Percentiles rank a stretch among this genome's conserved stretches.
Evolutionary conservation across 1,140 invertebrate genomes (phyloP).

Genomic region (Portunus trituberculatus): DNA sequence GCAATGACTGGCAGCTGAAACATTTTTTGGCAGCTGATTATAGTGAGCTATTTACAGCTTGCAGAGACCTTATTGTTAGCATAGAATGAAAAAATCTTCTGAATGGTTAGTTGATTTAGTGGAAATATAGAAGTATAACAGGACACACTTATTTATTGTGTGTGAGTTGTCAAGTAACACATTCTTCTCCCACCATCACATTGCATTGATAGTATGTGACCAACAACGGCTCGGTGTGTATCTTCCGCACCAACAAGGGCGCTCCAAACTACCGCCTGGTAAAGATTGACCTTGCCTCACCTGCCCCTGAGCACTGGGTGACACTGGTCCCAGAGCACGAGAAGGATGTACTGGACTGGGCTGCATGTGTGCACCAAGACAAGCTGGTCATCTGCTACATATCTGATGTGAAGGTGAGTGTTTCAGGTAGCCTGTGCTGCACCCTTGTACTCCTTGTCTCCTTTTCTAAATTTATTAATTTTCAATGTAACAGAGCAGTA

Average conservation of each 20-base stretch:
- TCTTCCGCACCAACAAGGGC: constrained; percentile 96
- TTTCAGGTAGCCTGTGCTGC: no score
- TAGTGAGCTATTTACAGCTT: no score
- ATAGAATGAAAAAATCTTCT: no score
- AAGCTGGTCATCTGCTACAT: constrained; percentile 96
- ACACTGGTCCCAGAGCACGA: constrained; percentile 92
- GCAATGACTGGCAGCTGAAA: no score
- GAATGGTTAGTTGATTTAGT: no score
- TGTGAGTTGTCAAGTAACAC: not conserved
- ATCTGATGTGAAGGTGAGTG: constrained; percentile 92
- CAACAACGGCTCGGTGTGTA: constrained; percentile 90
- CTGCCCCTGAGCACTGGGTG: constrained; percentile 89
- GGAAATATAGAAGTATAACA: no score
- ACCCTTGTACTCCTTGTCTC: no score
- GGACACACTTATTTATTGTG: not conserved
- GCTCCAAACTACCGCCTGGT: constrained; percentile 95
- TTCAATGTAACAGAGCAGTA: no score
- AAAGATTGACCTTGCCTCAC: constrained; percentile 91
- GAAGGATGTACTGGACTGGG: constrained; percentile 94
- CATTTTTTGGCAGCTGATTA: no score
- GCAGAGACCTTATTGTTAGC: no score
- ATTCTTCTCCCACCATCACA: not conserved
- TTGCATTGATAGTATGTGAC: constrained; percentile 90
- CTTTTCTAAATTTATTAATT: no score
- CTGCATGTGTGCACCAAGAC: constrained; percentile 89